phyloP scores from a whole-genome alignment of 1,140 invertebrate species.

The Wasmannia auropunctata region DNA sequence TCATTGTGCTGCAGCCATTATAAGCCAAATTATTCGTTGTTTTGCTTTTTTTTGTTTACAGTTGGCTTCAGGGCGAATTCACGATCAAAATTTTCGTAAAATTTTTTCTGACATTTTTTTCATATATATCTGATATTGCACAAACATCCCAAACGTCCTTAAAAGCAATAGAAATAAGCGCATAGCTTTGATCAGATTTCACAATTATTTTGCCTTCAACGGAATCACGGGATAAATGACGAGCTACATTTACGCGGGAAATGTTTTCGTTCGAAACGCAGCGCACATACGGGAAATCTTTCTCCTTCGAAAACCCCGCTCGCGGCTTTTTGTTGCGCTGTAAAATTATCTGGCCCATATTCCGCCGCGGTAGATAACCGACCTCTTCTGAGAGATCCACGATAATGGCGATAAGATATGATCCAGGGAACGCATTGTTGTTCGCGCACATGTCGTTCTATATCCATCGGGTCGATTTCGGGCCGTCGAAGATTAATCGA shows the following conservation, averaged over 20 bases:
- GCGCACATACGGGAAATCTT: neutral
- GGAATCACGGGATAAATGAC: neutral
- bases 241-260: neutral
- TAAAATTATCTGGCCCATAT: conserved; percentile 70
- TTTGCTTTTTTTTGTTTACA: too few relatives aligned
- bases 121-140: too few relatives aligned
- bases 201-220: neutral
- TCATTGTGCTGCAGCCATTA: too few relatives aligned
- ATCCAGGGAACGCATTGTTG: conserved; percentile 66
- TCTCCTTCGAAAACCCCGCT: neutral
- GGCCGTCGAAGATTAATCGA: conserved; percentile 42
- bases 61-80: too few relatives aligned
- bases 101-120: too few relatives aligned
- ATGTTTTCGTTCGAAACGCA: neutral
- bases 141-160: too few relatives aligned
- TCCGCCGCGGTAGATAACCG: conserved; percentile 57
- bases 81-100: too few relatives aligned
- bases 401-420: conserved; percentile 78
- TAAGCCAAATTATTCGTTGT: too few relatives aligned
- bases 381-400: conserved; percentile 65
- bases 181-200: neutral
- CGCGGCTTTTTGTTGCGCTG: conserved; percentile 45
- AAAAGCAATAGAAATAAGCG: neutral
- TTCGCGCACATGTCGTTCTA: conserved; percentile 63
- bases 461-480: conserved; percentile 43